Percentiles rank a stretch among this genome's conserved stretches.
phyloP scores from a whole-genome alignment of 2,888 invertebrate species.

The Papilio gigon region DNA sequence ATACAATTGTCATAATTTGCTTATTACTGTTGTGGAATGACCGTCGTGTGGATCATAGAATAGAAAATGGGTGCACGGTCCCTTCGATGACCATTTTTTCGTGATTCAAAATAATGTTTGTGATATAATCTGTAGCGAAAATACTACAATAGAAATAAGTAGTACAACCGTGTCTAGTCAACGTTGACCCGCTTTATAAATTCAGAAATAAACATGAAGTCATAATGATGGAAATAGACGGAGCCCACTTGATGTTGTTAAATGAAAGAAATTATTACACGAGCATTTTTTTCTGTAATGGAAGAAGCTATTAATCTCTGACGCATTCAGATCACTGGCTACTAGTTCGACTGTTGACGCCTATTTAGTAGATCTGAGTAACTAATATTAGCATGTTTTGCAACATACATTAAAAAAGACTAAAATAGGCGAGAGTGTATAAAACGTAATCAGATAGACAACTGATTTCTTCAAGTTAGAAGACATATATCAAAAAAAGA shows the following conservation, averaged over 20 bases:
- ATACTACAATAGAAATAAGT: constrained; percentile 23
- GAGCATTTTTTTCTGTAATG: not conserved
- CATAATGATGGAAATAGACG: constrained; percentile 32
- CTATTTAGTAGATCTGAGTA: no score
- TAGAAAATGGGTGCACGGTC: not conserved
- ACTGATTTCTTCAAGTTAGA: no score
- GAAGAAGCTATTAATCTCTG: not conserved
- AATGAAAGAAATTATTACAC: not conserved
- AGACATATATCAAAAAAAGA: no score
- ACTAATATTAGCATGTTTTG: no score
- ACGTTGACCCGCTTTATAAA: constrained; percentile 27
- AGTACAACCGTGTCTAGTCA: not conserved
- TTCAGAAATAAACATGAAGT: constrained; percentile 31
- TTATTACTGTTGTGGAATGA: not conserved
- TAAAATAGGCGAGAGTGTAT: no score
- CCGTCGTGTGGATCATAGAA: not conserved
- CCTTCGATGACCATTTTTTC: not conserved
- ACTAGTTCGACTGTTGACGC: not conserved
- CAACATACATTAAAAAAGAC: no score
- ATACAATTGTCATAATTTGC: not conserved
- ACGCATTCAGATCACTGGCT: not conserved
- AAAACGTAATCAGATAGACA: no score
- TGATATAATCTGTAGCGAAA: not conserved
- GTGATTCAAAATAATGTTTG: not conserved
- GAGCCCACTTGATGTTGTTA: constrained; percentile 1